phyloP scores from a whole-genome alignment of 2,888 invertebrate species.

The Osmoderma eremita region DNA sequence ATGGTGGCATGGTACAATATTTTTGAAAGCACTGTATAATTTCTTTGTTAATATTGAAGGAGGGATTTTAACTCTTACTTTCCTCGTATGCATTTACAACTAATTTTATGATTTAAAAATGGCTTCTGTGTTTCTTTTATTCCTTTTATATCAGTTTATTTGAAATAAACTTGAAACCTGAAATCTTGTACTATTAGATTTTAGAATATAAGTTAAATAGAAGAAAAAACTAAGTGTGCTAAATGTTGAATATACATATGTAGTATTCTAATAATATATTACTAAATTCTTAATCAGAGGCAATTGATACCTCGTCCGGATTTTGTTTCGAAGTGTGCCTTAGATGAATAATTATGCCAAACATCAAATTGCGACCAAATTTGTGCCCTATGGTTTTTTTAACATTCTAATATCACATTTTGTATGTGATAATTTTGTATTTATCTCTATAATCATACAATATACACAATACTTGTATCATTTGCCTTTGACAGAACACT shows the following conservation, averaged over 20 bases:
- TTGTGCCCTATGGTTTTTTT: neutral
- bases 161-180: neutral
- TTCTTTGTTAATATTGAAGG: too few species aligned
- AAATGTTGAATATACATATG: slow-evolving; percentile 32
- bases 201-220: neutral
- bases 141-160: neutral
- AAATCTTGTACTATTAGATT: neutral
- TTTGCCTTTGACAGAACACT: neutral
- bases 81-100: neutral
- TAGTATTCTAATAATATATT: slow-evolving; percentile 4
- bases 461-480: neutral
- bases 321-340: slow-evolving; percentile 24
- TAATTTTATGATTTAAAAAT: neutral
- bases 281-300: slow-evolving; percentile 6
- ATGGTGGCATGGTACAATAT: too few species aligned
- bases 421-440: neutral
- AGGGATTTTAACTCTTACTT: neutral
- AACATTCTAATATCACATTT: neutral
- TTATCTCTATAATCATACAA: neutral
- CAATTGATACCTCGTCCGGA: neutral
- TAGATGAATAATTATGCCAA: neutral
- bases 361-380: neutral
- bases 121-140: neutral
- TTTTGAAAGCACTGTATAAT: too few species aligned
- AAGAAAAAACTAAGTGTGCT: slow-evolving; percentile 16